Base-by-base conservation (phyloP, 2,113 vertebrate genomes). In the Atlantisia rogersi region DNA sequence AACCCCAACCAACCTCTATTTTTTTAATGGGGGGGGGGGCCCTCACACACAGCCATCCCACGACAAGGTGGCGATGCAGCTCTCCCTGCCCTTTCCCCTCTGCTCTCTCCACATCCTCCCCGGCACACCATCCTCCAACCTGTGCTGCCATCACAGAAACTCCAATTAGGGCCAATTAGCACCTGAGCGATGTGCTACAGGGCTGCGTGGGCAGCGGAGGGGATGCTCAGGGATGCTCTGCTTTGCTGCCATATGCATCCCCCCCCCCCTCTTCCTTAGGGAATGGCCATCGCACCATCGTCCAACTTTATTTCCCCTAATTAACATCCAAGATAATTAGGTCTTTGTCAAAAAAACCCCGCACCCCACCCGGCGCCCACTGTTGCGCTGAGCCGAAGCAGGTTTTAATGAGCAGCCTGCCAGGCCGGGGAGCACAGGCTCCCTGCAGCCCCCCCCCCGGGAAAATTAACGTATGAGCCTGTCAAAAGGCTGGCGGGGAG, bases 21-120 rank as follows among this genome's bases (percentile, higher is more conserved):
- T 65, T 42, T 63, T 35, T 5, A 18, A 5, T 2, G 0, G 0
- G 9, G 17, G 0, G 0, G 9, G 20, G 63, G 32, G 35, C 7
- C 35, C 35, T 50, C 35, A 4, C 0, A 4, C 0, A 1, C 28
- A 13, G 9, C 8, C 24, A 10, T 12, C 63, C 48, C 21, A 1
- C 2, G 31, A 19, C 4, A 22, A 53, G 70, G 73, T 44, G 14
- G 73, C 35, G 64, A 12, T 3, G n/a, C 3, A 0, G 50, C 5
- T 3, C 65, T 67, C 21, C 0, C 21, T 11, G 3, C 25, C 64
- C n/a, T 62, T 52, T 22, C 52, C 63, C 17, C 74, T 56, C 11
- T 48, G 15, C 29, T 26, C 81, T 62, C 39, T 42, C 53, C 3
- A 0, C n/a, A 3, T 24, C 48, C 50, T 37, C 71, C 73, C 48